Percentiles rank a stretch among this genome's conserved stretches.
These are phyloP conservation scores for Aphelenchoides besseyi DNA, from an alignment of 1,140 invertebrate species.

Conservation along the genomic window DNA sequence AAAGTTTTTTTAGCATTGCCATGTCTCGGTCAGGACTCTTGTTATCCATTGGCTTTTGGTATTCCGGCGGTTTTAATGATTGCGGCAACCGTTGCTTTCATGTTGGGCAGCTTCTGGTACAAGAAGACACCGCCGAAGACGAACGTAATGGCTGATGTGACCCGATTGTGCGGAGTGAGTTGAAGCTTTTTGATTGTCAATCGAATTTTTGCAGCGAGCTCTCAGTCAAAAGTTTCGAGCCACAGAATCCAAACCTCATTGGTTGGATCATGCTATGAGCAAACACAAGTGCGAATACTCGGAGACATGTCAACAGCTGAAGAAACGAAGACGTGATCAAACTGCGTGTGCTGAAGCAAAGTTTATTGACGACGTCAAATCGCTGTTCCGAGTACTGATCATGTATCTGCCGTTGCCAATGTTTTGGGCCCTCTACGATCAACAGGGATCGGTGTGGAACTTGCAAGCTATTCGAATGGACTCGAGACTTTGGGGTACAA, in stretches of 20 bases:
- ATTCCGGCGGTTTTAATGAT: slow-evolving; percentile 82
- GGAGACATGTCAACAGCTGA: slow-evolving; percentile 19
- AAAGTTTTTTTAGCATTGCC: slow-evolving; percentile 69
- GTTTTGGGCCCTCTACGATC: slow-evolving; percentile 77
- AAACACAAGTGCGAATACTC: slow-evolving; percentile 10
- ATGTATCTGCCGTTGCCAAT: slow-evolving; percentile 66
- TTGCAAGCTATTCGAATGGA: slow-evolving; percentile 35
- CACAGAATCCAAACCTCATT: slow-evolving; percentile 7
- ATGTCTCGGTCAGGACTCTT: slow-evolving; percentile 77
- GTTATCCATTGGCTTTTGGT: slow-evolving; percentile 86
- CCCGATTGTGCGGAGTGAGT: slow-evolving; percentile 24
- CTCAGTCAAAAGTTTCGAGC: neutral
- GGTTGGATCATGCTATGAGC: slow-evolving; percentile 21
- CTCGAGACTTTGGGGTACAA: slow-evolving; percentile 39
- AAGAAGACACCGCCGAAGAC: slow-evolving; percentile 42
- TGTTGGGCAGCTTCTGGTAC: slow-evolving; percentile 76
- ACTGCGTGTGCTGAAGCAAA: slow-evolving; percentile 65
- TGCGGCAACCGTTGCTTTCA: slow-evolving; percentile 69
- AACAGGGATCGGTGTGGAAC: slow-evolving; percentile 59
- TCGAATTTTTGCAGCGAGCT: neutral
- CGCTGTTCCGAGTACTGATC: slow-evolving; percentile 63
- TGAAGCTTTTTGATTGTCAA: neutral
- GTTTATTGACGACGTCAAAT: slow-evolving; percentile 65
- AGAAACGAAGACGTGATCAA: slow-evolving; percentile 23
- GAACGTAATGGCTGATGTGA: slow-evolving; percentile 45